Evolutionary conservation across 2,888 invertebrate species (phyloP).

Genomic region (Cheilosia grossa): DNA sequence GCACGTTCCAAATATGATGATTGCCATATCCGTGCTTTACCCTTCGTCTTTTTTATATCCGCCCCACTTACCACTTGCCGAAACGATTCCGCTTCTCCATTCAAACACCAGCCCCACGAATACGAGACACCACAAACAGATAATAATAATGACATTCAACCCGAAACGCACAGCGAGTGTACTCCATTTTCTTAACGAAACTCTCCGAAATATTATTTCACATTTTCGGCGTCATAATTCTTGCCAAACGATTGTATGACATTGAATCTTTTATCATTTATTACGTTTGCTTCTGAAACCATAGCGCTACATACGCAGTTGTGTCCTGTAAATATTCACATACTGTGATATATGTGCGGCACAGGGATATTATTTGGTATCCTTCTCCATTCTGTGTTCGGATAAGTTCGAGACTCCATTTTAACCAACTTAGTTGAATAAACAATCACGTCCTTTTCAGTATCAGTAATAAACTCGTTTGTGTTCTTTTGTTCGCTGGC

Average conservation of each 20-base stretch:
- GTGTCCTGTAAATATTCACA: slow-evolving; percentile 30
- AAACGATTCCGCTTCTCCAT: slow-evolving; percentile 5
- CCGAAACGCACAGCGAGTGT: slow-evolving; percentile 32
- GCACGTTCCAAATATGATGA: slow-evolving; percentile 64
- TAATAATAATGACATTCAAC: slow-evolving; percentile 53
- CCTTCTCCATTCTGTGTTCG: background rate
- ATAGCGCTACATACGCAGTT: background rate
- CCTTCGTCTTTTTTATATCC: slow-evolving; percentile 1
- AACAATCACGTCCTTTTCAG: slow-evolving; percentile 70
- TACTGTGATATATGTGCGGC: background rate
- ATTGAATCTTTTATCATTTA: slow-evolving; percentile 69
- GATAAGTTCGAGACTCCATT: slow-evolving; percentile 37
- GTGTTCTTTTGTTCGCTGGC: slow-evolving; percentile 21
- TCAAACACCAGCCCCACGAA: background rate
- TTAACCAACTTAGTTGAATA: slow-evolving; percentile 69
- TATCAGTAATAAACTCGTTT: slow-evolving; percentile 71
- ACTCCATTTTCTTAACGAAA: slow-evolving; percentile 47
- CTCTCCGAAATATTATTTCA: slow-evolving; percentile 56
- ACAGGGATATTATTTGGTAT: background rate
- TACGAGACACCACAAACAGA: slow-evolving; percentile 19
- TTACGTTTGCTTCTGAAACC: slow-evolving; percentile 15
- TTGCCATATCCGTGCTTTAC: slow-evolving; percentile 50
- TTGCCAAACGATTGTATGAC: slow-evolving; percentile 66
- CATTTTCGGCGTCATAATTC: slow-evolving; percentile 59
- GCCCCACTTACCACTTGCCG: slow-evolving; percentile 8